Evolutionary conservation across 1,140 invertebrate species (phyloP).

Genomic region (Luehdorfia chinensis): DNA sequence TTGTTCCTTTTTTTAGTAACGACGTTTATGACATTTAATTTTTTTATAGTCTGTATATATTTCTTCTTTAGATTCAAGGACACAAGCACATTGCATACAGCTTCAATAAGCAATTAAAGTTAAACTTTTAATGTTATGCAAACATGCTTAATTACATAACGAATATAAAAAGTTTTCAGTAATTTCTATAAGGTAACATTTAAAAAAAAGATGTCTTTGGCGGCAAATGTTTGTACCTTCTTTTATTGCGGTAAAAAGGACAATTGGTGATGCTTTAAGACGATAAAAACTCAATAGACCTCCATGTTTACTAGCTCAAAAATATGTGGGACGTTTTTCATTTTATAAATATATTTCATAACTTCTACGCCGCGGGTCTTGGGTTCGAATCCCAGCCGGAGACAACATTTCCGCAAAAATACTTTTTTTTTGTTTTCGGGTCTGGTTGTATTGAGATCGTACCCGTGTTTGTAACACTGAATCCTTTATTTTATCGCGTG

Average conservation of each 20-base stretch:
- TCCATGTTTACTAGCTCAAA: background rate
- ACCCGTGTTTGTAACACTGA: no score
- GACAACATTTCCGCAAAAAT: no score
- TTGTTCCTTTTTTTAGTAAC: no score
- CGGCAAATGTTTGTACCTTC: slow-evolving; percentile 11
- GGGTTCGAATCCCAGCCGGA: no score
- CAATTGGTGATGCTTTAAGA: slow-evolving; percentile 5
- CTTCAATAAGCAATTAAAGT: slow-evolving; percentile 2
- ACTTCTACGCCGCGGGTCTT: no score
- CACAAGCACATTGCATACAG: slow-evolving; percentile 1
- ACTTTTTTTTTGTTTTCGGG: no score
- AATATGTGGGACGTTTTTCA: no score
- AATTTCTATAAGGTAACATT: slow-evolving; percentile 11
- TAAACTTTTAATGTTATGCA: slow-evolving; percentile 30
- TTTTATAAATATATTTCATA: no score
- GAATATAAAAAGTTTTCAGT: slow-evolving; percentile 12
- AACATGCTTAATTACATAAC: slow-evolving; percentile 26
- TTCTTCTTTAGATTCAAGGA: background rate
- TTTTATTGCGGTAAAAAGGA: slow-evolving; percentile 28
- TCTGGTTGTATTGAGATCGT: no score
- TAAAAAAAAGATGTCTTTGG: slow-evolving; percentile 8
- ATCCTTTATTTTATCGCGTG: no score
- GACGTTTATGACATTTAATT: no score
- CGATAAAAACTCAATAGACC: slow-evolving; percentile 9
- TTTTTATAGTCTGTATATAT: no score